Evolutionary conservation across 2,888 invertebrate species (phyloP), one percentile per base, ranked within the genome.

Genomic region (Bursaphelenchus okinawaensis): DNA sequence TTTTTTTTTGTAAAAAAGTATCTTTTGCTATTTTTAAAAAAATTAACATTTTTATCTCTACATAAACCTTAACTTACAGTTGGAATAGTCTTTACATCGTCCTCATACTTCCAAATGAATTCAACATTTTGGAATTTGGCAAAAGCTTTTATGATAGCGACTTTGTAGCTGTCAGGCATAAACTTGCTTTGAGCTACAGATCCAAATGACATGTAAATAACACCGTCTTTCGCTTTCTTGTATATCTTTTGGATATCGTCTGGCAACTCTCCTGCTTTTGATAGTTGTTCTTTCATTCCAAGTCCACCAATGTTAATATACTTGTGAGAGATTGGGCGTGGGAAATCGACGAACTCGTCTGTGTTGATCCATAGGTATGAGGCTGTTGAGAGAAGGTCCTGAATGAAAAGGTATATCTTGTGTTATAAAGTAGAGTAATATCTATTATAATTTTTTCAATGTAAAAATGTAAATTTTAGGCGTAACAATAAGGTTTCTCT

Each of bases 321-420:
- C 31, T 72, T 74, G 55, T 68, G 66, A 22, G 70, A 66, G 7
- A 68, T 71, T 26, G 71, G 74, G 6, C 70, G 58, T 1, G 72
- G 72, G 58, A 74, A 74, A 40, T 74, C 72, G 28, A 74, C 23
- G 6, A 71, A 27, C 3, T 70, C 69, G 50, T 72, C 69, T 12
- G 68, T 58, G 67, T 70, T 74, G 20, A 70, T 67, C 23, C 72
- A 57, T 16, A 70, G 19, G 60, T 68, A 68, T 0, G 71, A 66
- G 12, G 70, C 64, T 24, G 69, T 67, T 20, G 74, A 31, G 60
- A 59, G 31, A 22, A 50, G n/a, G 4, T 59, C 29, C 60, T 59
- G 26, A 19, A 56, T n/a, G 40, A 12, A 40, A 40, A 9, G 12
- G 19, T n/a, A 12, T 40, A 40, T 12, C 9, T n/a, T 40, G 12